Percentiles rank a stretch among this genome's conserved stretches.
phyloP scores from a whole-genome alignment of 1,140 invertebrate species.

The Plectus sambesii region DNA sequence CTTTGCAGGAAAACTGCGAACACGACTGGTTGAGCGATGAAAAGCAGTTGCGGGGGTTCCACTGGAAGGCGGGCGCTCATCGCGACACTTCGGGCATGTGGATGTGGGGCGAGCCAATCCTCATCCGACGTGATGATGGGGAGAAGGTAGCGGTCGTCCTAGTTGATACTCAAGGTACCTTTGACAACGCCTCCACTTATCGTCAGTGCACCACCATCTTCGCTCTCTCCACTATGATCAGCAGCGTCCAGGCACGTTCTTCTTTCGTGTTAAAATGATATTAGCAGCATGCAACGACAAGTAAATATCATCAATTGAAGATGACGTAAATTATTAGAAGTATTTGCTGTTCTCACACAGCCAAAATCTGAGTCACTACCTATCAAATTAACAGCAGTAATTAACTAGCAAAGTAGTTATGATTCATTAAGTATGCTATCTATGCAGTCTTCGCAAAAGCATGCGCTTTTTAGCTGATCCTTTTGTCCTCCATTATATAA shows the following conservation, averaged over 20 bases:
- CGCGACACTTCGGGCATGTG: conserved; percentile 51
- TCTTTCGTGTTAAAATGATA: too few relatives aligned
- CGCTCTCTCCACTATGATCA: conserved; percentile 52
- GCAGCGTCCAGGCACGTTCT: conserved; percentile 49
- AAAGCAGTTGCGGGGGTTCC: conserved; percentile 47
- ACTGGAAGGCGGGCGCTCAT: conserved; percentile 51
- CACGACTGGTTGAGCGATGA: conserved; percentile 43
- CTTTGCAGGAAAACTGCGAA: conserved; percentile 28
- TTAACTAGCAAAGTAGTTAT: too few relatives aligned
- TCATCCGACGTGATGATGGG: conserved; percentile 40
- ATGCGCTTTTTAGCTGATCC: too few relatives aligned
- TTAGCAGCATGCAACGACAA: too few relatives aligned
- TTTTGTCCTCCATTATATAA: too few relatives aligned
- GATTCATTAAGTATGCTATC: too few relatives aligned
- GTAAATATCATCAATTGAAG: too few relatives aligned
- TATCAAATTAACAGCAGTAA: too few relatives aligned
- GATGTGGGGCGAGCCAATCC: conserved; percentile 53
- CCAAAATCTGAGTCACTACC: too few relatives aligned
- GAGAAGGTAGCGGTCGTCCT: conserved; percentile 40
- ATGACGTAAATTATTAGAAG: too few relatives aligned
- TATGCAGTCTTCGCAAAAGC: too few relatives aligned
- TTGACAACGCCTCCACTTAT: conserved; percentile 89
- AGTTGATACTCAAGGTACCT: conserved; percentile 87
- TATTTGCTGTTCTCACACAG: too few relatives aligned
- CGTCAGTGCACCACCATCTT: conserved; percentile 81